Evolutionary conservation across 2,888 invertebrate species (phyloP).

Genomic region (Incurvaria masculella): DNA sequence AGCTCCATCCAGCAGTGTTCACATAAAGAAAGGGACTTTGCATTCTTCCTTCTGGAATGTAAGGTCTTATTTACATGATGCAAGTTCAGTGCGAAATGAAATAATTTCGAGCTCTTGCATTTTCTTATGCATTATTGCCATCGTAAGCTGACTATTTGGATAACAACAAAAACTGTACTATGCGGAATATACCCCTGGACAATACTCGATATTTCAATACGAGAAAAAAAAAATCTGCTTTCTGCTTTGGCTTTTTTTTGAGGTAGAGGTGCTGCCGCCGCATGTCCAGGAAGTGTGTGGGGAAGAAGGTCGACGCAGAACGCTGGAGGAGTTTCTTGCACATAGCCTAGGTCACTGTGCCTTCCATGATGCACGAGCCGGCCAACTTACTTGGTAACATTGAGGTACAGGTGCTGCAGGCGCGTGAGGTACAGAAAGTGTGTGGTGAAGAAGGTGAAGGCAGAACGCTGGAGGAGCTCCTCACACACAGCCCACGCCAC

Average conservation of each 20-base stretch:
- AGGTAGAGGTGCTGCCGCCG: conserved; percentile 61
- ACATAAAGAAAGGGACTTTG: too few species aligned
- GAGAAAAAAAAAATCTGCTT: background rate
- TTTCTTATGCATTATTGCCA: too few species aligned
- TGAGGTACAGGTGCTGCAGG: conserved; percentile 61
- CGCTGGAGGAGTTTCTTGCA: conserved; percentile 66
- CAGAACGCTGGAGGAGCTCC: conserved; percentile 58
- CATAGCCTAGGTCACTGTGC: conserved; percentile 76
- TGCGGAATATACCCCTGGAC: background rate
- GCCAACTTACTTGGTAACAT: conserved; percentile 74
- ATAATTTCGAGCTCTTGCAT: too few species aligned
- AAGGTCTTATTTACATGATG: too few species aligned
- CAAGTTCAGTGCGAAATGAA: too few species aligned
- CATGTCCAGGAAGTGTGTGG: conserved; percentile 68
- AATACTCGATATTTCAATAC: background rate
- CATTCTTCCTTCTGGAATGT: too few species aligned
- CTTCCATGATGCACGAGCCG: too few species aligned
- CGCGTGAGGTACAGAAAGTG: conserved; percentile 66
- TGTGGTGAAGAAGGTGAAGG: conserved; percentile 69
- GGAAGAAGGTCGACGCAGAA: conserved; percentile 64
- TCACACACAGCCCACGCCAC: conserved; percentile 81
- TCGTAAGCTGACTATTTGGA: background rate
- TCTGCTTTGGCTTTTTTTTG: conserved; percentile 29
- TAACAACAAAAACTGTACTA: background rate
- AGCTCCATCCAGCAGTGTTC: too few species aligned